Conservation (phyloP, 2,888 invertebrate species). For the Atethmia centrago region DNA sequence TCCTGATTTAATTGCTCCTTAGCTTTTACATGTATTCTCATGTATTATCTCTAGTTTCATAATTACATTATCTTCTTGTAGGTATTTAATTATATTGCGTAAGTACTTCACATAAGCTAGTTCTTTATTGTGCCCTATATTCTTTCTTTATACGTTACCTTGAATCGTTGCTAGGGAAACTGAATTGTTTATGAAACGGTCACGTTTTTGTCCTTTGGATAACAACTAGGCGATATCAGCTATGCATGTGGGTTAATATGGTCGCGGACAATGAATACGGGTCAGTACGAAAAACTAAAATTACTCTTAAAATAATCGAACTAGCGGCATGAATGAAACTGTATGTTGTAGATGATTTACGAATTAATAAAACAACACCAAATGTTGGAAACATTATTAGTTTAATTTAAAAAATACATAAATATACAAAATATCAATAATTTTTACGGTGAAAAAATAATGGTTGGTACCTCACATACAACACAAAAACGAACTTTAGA, state of each 20-base stretch:
- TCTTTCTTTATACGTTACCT: constrained; percentile 22
- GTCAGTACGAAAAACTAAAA: too few relatives aligned
- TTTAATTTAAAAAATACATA: too few relatives aligned
- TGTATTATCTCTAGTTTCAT: neutral
- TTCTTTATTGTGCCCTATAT: constrained; percentile 15
- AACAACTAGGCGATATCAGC: constrained; percentile 19
- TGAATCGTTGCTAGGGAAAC: constrained; percentile 29
- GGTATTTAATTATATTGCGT: neutral
- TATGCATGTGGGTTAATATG: constrained; percentile 47
- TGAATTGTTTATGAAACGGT: constrained; percentile 47
- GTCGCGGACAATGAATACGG: too few relatives aligned
- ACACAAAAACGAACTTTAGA: too few relatives aligned
- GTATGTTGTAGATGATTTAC: too few relatives aligned
- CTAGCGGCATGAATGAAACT: too few relatives aligned
- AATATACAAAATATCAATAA: too few relatives aligned
- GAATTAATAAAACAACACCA: too few relatives aligned
- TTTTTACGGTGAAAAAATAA: too few relatives aligned
- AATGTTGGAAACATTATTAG: too few relatives aligned
- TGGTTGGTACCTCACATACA: too few relatives aligned
- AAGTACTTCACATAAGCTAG: neutral
- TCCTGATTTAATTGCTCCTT: neutral
- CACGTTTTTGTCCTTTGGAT: constrained; percentile 48
- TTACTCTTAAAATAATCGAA: too few relatives aligned
- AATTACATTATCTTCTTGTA: constrained; percentile 1
- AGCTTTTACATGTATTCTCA: neutral